Percentiles rank a stretch among this genome's conserved stretches.
These are phyloP conservation scores for Magallana gigas DNA, from an alignment of 1,140 invertebrate species.

Conservation along the genomic window DNA sequence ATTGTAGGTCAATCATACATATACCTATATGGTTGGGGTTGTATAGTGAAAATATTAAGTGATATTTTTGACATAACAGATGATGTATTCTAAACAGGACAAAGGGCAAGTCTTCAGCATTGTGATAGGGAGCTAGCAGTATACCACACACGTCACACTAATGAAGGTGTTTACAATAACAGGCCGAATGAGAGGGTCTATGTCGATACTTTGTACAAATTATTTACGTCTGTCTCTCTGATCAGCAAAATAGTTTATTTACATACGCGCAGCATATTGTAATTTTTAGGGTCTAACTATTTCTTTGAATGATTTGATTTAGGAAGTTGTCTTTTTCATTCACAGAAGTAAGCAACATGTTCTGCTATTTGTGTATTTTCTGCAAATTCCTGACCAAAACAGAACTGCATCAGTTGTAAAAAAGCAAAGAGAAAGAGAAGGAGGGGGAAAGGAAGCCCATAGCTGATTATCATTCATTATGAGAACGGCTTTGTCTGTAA, in stretches of 20 bases:
- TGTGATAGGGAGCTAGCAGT: no score
- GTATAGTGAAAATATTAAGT: no score
- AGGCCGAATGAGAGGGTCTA: neutral
- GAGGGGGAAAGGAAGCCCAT: neutral
- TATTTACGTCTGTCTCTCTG: constrained; percentile 28
- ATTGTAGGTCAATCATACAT: no score
- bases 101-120: no score
- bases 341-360: neutral
- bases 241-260: constrained; percentile 13
- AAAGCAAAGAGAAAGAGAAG: neutral
- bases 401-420: neutral
- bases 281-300: neutral
- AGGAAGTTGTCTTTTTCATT: neutral
- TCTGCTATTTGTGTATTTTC: neutral
- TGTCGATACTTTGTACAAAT: constrained; percentile 25
- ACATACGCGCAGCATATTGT: constrained; percentile 3
- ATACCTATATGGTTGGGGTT: no score
- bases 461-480: neutral
- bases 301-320: neutral
- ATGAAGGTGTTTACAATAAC: constrained; percentile 28
- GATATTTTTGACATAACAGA: no score
- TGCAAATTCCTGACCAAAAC: neutral
- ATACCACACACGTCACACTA: constrained; percentile 11
- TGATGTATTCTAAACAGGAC: no score
- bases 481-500: constrained; percentile 17